phyloP scores from a whole-genome alignment of 2,888 invertebrate species.

The Keiferia lycopersicella region DNA sequence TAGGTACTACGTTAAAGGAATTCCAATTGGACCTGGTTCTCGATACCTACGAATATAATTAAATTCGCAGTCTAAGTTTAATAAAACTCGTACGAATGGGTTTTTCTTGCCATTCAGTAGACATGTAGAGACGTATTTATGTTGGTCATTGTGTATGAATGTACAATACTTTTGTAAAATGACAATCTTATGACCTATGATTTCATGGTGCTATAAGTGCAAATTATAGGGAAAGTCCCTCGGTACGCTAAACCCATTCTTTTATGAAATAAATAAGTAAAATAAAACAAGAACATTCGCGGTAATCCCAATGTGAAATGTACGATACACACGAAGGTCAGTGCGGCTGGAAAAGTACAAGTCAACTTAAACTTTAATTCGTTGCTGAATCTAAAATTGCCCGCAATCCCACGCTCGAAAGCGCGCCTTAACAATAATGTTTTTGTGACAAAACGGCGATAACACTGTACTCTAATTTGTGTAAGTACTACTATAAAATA shows the following conservation, averaged over 20 bases:
- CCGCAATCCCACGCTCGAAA: conserved; percentile 72
- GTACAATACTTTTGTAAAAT: too few relatives aligned
- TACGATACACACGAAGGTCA: conserved; percentile 65
- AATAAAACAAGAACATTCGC: conserved; percentile 18
- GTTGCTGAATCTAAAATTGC: conserved; percentile 58
- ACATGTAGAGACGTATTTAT: too few relatives aligned
- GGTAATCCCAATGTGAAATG: conserved; percentile 25
- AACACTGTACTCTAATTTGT: conserved; percentile 13
- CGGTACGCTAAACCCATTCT: not conserved
- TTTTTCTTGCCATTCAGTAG: not conserved
- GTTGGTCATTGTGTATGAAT: too few relatives aligned
- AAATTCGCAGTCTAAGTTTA: not conserved
- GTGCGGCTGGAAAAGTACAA: conserved; percentile 64
- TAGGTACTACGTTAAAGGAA: conserved; percentile 41
- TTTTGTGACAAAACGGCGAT: conserved; percentile 48
- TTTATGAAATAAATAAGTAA: conserved; percentile 11
- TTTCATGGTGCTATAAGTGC: not conserved
- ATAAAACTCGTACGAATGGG: not conserved
- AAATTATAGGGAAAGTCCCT: conserved; percentile 8
- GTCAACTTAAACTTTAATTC: conserved; percentile 67
- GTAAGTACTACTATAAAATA: conserved; percentile 10
- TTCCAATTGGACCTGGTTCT: not conserved
- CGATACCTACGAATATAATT: not conserved
- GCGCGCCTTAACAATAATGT: conserved; percentile 64
- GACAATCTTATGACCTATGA: not conserved